Conservation (phyloP, 2,888 invertebrate species). For the Agrochola circellaris region DNA sequence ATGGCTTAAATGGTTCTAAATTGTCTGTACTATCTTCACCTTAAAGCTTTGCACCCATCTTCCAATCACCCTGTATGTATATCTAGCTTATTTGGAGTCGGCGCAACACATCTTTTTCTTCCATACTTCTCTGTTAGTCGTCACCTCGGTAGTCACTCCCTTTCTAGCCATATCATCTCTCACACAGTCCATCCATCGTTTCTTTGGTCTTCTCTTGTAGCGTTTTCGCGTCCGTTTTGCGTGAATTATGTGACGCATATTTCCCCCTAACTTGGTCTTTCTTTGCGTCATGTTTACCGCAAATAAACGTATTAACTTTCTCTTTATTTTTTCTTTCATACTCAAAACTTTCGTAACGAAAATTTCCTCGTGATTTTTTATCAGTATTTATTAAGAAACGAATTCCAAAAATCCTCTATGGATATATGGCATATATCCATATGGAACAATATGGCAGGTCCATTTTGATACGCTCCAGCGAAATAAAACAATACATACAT, state of each 20-base stretch:
- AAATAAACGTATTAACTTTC: no score
- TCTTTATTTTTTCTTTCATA: no score
- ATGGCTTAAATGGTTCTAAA: no score
- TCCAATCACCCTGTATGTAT: no score
- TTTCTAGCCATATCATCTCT: neutral
- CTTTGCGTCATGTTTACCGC: no score
- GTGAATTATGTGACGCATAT: no score
- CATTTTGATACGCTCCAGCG: constrained; percentile 58
- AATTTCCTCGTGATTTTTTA: neutral
- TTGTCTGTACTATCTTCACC: no score
- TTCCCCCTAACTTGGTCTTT: no score
- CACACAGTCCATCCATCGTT: neutral
- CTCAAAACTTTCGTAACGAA: neutral
- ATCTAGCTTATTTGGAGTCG: neutral
- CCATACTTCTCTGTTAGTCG: neutral
- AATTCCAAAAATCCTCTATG: constrained; percentile 7
- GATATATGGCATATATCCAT: no score
- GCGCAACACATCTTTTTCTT: no score
- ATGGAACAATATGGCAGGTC: constrained; percentile 51
- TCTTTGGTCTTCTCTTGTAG: neutral
- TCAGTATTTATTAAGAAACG: constrained; percentile 6
- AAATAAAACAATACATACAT: constrained; percentile 67
- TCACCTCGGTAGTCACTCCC: neutral
- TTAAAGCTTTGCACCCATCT: no score
- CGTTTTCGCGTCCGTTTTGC: no score